Evolutionary conservation across 2,113 vertebrate species (phyloP).

Genomic region (Pitta sordida): DNA sequence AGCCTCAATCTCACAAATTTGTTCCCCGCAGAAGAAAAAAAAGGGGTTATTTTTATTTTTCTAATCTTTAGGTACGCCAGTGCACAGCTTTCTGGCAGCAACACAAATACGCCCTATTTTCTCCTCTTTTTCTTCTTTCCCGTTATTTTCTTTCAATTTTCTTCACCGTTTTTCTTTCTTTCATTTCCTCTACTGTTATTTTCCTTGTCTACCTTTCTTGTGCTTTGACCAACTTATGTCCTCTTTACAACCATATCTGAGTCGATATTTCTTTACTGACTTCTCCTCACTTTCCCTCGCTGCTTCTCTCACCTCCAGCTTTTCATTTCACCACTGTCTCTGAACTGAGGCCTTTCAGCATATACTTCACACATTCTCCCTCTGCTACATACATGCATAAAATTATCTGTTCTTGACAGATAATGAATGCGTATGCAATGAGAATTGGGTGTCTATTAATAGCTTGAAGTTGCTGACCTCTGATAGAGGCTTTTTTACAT

Average conservation of each 20-base stretch:
- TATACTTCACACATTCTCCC: neutral
- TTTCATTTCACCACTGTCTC: neutral
- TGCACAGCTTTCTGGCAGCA: neutral
- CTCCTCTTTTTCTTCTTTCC: neutral
- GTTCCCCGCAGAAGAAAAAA: neutral
- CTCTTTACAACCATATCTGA: neutral
- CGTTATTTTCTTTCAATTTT: neutral
- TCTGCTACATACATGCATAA: neutral
- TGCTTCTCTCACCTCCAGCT: neutral
- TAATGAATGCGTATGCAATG: neutral
- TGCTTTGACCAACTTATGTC: neutral
- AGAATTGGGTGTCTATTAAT: neutral
- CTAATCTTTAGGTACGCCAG: neutral
- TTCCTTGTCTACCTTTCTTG: neutral
- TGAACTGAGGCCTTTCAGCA: neutral
- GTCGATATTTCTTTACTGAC: neutral
- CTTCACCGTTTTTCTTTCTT: conserved; percentile 2
- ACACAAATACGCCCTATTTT: neutral
- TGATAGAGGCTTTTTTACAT: neutral
- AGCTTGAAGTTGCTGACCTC: neutral
- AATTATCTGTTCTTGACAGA: neutral
- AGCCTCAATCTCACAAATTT: neutral
- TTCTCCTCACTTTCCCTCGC: neutral
- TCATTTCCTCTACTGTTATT: neutral
- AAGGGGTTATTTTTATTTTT: neutral